Conservation (phyloP, 2,113 vertebrate genomes). For the Mugil cephalus region DNA sequence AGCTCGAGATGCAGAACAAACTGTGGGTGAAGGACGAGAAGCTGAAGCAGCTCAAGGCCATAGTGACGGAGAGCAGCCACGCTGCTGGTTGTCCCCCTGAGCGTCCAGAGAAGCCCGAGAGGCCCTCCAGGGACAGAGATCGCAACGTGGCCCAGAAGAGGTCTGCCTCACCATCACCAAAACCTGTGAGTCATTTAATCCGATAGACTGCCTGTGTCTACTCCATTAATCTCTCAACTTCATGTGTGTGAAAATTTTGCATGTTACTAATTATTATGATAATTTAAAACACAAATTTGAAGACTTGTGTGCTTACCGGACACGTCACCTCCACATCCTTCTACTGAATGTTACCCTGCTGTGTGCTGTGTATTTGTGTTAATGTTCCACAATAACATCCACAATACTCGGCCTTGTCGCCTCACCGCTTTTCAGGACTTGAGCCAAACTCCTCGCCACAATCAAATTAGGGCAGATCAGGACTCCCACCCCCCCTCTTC, state of each 20-base stretch:
- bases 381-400: constrained; percentile 39
- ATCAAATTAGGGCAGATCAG: constrained; percentile 74
- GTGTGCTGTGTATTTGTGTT: constrained; percentile 43
- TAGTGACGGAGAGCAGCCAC: constrained; percentile 89
- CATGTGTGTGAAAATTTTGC: constrained; percentile 25
- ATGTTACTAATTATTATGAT: constrained; percentile 35
- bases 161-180: constrained; percentile 86
- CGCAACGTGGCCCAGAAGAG: constrained; percentile 77
- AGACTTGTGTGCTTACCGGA: background rate
- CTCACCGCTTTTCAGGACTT: constrained; percentile 68
- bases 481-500: constrained; percentile 64
- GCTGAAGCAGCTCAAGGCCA: constrained; percentile 97
- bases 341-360: constrained; percentile 11
- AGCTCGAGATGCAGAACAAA: constrained; percentile 99
- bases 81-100: constrained; percentile 32
- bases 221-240: background rate
- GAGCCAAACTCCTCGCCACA: constrained; percentile 62
- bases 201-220: background rate
- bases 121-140: constrained; percentile 90
- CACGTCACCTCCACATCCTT: background rate
- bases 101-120: constrained; percentile 81
- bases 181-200: constrained; percentile 83
- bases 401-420: constrained; percentile 55
- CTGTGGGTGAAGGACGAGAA: constrained; percentile 99
- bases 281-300: background rate